These are phyloP conservation scores for Netelia fuscicornis DNA, from an alignment of 2,888 invertebrate species.

Conservation along the genomic window DNA sequence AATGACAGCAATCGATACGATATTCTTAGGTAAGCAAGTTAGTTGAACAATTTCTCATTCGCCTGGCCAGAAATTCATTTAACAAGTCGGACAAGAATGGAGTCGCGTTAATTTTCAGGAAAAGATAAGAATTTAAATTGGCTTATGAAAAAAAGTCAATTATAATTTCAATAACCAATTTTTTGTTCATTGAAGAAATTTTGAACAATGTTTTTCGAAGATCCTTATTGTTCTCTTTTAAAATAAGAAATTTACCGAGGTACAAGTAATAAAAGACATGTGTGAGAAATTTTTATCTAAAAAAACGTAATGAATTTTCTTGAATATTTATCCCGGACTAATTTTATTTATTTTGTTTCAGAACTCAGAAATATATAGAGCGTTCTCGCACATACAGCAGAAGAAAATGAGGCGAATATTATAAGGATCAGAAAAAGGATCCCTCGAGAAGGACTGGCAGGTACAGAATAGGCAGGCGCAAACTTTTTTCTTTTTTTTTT, in stretches of 20 bases:
- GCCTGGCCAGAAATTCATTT: neutral
- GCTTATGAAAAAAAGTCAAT: no score
- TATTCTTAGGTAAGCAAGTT: no score
- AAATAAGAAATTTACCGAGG: neutral
- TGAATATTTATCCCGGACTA: no score
- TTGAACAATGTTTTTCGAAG: no score
- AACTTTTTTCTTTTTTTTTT: constrained; percentile 26
- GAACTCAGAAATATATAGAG: neutral
- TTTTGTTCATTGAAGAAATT: no score
- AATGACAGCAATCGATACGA: constrained; percentile 1
- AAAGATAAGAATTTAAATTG: no score
- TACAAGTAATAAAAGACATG: neutral
- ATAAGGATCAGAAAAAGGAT: constrained; percentile 7
- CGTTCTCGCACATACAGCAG: neutral
- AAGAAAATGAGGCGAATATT: neutral
- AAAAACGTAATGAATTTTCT: no score
- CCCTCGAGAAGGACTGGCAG: constrained; percentile 24
- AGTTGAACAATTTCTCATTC: neutral
- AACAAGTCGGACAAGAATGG: neutral
- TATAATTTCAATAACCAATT: no score
- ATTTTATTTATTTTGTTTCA: neutral
- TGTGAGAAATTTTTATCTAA: neutral
- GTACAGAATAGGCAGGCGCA: constrained; percentile 9
- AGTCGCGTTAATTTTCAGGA: no score
- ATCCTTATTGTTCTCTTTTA: no score